Conservation (phyloP, 2,888 invertebrate genomes). For the Tetramorium bicarinatum region DNA sequence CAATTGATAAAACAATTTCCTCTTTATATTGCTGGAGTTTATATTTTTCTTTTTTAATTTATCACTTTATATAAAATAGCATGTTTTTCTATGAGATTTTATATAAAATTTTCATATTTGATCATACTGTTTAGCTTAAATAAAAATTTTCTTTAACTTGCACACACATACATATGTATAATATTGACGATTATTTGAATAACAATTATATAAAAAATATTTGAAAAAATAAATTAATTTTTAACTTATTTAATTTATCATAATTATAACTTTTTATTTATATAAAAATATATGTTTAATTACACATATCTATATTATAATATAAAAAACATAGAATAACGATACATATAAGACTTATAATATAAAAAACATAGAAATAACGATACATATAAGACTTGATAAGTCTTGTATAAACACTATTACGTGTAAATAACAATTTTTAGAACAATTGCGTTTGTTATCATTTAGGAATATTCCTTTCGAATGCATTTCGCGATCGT, state of each 20-base stretch:
- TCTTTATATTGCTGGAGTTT: neutral
- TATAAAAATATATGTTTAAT: neutral
- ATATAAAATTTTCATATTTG: neutral
- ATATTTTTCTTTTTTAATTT: neutral
- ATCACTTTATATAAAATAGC: neutral
- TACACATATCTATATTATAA: neutral
- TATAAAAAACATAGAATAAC: neutral
- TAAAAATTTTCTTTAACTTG: neutral
- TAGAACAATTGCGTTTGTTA: neutral
- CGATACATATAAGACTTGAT: neutral
- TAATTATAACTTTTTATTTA: too few relatives aligned
- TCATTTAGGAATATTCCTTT: conserved; percentile 88
- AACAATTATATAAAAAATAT: neutral
- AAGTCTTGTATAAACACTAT: too few relatives aligned
- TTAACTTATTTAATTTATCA: neutral
- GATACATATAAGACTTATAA: too few relatives aligned
- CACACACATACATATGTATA: neutral
- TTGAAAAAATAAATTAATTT: neutral
- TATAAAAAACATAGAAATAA: neutral
- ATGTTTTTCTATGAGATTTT: too few relatives aligned
- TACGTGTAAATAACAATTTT: neutral
- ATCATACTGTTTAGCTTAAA: neutral
- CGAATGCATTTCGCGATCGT: conserved; percentile 97
- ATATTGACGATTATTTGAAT: neutral
- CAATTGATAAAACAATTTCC: neutral